Base-by-base conservation (phyloP, 1,140 invertebrate species). In the Drosophila pachea region DNA sequence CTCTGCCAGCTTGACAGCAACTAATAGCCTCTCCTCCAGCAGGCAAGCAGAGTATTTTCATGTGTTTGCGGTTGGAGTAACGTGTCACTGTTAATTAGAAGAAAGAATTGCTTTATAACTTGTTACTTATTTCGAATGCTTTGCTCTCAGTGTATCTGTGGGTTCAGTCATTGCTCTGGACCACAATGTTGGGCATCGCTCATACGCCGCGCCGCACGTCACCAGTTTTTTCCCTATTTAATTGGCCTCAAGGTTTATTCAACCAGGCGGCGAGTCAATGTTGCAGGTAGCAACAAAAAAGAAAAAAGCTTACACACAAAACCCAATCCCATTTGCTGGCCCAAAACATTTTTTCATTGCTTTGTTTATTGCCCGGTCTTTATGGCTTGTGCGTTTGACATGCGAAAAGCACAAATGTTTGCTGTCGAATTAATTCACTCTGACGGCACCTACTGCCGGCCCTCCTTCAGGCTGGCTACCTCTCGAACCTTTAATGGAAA, bases 1-100 rank as follows among this genome's bases (percentile, higher is more conserved):
- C 22, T 22, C 22, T 22, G 1, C 22, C 22, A 22, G 22, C 22
- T 3, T 22, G 22, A 3, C 22, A 1, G 22, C 22, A 22, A 14
- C 42, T 14, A 2, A 47, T 47, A 47, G 16, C 9, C 43, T 8
- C 36, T 4, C 7, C 5, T 22, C 22, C 16, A 22, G 7, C 5
- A 22, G 9, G 7, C 16, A 11, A 9, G 11, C 43, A 31, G 12
- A 29, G 45, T 35, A 36, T 14, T 11, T 5, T 16, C 43, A 40
- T 63, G 16, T 35, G 16, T 35, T 59, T 38, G 50, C 32, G 33
- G 32, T 22, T 36, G 11, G 33, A 7, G 67, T 79, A 72, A 72
- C 76, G 68, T 78, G 76, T 42, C 45, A 54, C 68, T 59, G 49
- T 76, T 72, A 79, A 79, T 78, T 78, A 78, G 79, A 76, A 43